Evolutionary conservation across 2,888 invertebrate genomes (phyloP).

Genomic region (Limnephilus rhombicus): DNA sequence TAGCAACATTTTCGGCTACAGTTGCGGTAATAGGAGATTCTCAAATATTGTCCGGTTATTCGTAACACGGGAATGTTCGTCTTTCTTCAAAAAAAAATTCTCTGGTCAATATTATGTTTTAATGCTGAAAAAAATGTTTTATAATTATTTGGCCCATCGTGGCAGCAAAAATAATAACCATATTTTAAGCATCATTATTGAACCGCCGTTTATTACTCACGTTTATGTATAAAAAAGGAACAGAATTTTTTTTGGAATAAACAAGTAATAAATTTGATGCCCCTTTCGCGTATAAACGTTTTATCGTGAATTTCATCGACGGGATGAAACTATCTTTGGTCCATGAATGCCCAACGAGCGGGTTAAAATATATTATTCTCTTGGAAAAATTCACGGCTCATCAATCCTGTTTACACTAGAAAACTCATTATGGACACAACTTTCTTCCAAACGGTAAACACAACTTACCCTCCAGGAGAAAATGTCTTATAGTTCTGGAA

Average conservation of each 20-base stretch:
- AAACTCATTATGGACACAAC: conserved; percentile 16
- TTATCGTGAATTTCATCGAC: conserved; percentile 44
- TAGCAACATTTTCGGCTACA: too few species aligned
- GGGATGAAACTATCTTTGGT: conserved; percentile 40
- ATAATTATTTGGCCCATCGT: too few species aligned
- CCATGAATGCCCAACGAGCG: conserved; percentile 36
- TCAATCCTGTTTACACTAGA: conserved; percentile 45
- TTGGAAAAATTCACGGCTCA: conserved; percentile 34
- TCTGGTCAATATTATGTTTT: too few species aligned
- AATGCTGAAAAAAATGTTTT: too few species aligned
- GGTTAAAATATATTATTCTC: conserved; percentile 41
- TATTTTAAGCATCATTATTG: neutral
- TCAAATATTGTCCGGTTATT: too few species aligned
- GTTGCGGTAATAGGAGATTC: too few species aligned
- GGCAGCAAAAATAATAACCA: neutral
- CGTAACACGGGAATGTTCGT: too few species aligned
- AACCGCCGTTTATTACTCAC: neutral
- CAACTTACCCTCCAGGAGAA: conserved; percentile 8
- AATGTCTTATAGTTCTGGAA: neutral
- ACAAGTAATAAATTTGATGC: conserved; percentile 21
- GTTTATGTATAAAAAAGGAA: neutral
- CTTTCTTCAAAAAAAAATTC: too few species aligned
- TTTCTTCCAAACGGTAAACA: conserved; percentile 8
- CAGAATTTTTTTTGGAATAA: neutral
- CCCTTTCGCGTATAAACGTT: conserved; percentile 20